A percentile compares a stretch with the other conserved stretches of the same genome.
phyloP scores from a whole-genome alignment of 1,140 invertebrate species.

The Maconellicoccus hirsutus region DNA sequence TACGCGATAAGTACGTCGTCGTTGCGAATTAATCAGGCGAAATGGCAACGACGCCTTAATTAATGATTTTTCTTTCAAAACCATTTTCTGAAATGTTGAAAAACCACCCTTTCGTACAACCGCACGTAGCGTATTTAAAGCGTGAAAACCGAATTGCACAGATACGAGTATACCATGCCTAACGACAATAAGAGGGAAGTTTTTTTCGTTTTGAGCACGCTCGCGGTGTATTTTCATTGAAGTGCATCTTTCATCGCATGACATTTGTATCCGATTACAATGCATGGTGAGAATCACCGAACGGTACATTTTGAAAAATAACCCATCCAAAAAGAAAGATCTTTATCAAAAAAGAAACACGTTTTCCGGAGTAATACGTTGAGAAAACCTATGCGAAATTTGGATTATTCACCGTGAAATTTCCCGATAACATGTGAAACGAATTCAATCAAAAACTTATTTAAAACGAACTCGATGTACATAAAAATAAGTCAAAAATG shows the following conservation, averaged over 20 bases:
- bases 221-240: not conserved
- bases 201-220: constrained; percentile 3
- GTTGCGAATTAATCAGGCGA: not conserved
- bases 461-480: no score
- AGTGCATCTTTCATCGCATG: not conserved
- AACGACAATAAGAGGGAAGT: not conserved
- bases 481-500: no score
- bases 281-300: not conserved
- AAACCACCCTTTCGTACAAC: not conserved
- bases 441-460: no score
- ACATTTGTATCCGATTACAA: not conserved
- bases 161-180: not conserved
- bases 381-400: no score
- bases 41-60: constrained; percentile 1
- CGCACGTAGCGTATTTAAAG: no score
- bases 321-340: no score
- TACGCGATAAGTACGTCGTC: not conserved
- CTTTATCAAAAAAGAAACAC: no score
- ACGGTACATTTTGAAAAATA: no score
- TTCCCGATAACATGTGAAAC: no score
- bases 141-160: not conserved
- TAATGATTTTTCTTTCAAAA: not conserved
- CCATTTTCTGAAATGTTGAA: not conserved
- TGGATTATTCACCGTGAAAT: no score
- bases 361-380: no score